Evolutionary conservation across 2,113 vertebrate genomes (phyloP), one percentile per base, ranked within the genome.

Genomic region (Albula goreensis): DNA sequence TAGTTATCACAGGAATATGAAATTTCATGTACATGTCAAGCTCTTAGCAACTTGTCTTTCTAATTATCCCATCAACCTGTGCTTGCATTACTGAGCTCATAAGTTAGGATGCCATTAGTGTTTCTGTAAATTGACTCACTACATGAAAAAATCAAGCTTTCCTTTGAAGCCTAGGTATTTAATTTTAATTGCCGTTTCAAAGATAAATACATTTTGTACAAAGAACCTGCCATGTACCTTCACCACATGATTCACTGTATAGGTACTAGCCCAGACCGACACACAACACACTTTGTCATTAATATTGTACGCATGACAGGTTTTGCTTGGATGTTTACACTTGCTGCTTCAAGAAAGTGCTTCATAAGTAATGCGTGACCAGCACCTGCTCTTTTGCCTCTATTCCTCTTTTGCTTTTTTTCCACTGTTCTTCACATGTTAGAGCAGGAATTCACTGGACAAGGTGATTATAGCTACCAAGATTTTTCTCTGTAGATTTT

Each of bases 121-220:
- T n/a, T 5, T 74, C 70, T 31, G 70, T 31, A 74, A 74, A 74
- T 22, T 74, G 70, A 74, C 70, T 25, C 70, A 74, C 25, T 74
- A 74, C 70, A 9, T 74, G 70, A 74, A 74, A 41, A 74, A 74
- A 74, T 74, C 70, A 74, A n/a, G 70, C 70, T 74, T 74, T n/a
- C 70, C 70, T 74, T 74, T 74, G 70, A 74, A 74, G 70, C 70
- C 22, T 9, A 31, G 22, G 9, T 22, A 9, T 74, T 74, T 74
- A 19, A 31, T 74, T 74, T 74, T 74, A 74, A 74, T 74, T 74
- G n/a, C 3, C 70, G n/a, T 74, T 31, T 22, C 8, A 31, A 31
- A 41, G 22, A 31, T 25, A 70, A 74, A 31, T 31, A 2, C 1
- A 74, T 63, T 22, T 66, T 66, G 17, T 19, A 66, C 15, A 19